A percentile compares a stretch with the other conserved stretches of the same genome.
These are phyloP conservation scores for Nesidiocoris tenuis DNA, from an alignment of 2,888 invertebrate species.

Conservation along the genomic window DNA sequence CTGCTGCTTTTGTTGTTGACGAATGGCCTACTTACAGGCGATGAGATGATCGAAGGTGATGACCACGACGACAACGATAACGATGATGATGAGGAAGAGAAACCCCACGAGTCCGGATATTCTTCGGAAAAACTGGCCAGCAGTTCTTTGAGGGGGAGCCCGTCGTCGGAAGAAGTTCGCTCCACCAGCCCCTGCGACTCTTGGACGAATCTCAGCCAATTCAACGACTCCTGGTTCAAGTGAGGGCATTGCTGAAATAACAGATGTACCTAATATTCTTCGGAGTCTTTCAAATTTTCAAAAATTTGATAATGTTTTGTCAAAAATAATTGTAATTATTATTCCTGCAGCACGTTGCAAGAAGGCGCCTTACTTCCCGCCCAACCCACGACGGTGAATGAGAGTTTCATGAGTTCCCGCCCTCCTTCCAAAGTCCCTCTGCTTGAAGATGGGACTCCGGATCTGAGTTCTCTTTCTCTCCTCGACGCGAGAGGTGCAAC, in stretches of 20 bases:
- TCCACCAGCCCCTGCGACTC: conserved; percentile 29
- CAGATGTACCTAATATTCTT: not conserved
- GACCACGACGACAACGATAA: conserved; percentile 84
- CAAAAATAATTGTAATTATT: no score
- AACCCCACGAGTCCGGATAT: conserved; percentile 64
- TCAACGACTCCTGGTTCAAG: conserved; percentile 29
- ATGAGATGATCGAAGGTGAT: conserved; percentile 63
- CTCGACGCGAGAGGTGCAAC: conserved; percentile 14
- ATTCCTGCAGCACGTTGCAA: conserved; percentile 1
- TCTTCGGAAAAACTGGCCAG: conserved; percentile 59
- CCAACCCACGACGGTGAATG: not conserved
- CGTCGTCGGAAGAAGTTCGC: conserved; percentile 34
- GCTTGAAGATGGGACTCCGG: conserved; percentile 16
- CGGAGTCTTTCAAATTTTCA: no score
- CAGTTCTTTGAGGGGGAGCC: conserved; percentile 42
- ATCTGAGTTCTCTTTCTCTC: conserved; percentile 15
- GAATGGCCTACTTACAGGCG: no score
- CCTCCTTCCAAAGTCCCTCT: conserved; percentile 7
- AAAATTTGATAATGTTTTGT: no score
- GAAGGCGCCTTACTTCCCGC: conserved; percentile 4
- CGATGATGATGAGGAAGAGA: conserved; percentile 60
- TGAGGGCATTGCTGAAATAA: not conserved
- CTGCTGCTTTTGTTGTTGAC: no score
- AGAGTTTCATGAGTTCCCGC: not conserved
- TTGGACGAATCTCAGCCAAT: conserved; percentile 15